phyloP scores from a whole-genome alignment of 2,113 vertebrate species.

The Coptodon rendalli region DNA sequence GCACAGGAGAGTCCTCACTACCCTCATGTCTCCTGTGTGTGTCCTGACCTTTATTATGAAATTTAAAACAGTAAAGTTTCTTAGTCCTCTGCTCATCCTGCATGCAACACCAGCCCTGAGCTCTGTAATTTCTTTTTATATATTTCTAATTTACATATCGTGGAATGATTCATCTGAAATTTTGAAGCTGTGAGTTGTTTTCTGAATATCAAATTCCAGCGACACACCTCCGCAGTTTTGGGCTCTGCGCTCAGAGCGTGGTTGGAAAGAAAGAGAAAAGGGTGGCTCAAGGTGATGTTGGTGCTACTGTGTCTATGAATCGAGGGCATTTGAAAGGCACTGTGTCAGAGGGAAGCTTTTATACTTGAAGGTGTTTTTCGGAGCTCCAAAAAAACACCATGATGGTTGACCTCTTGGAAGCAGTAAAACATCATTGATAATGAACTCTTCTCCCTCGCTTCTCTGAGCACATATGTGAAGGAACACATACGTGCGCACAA shows the following conservation, averaged over 20 bases:
- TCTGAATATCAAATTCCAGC: not conserved
- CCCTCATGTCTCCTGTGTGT: not conserved
- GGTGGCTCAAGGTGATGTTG: slow-evolving; percentile 6
- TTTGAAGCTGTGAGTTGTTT: not conserved
- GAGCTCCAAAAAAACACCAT: not conserved
- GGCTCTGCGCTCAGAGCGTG: not conserved
- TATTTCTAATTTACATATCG: not conserved
- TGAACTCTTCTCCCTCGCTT: not conserved
- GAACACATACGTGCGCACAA: not conserved
- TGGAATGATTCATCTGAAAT: not conserved
- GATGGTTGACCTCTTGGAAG: not conserved
- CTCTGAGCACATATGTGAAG: not conserved
- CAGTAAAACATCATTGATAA: not conserved
- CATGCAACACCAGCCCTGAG: not conserved
- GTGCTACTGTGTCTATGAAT: not conserved
- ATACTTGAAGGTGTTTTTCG: not conserved
- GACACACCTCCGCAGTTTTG: not conserved
- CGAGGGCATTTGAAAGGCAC: not conserved
- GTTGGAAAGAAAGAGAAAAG: not conserved
- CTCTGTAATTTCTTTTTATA: not conserved
- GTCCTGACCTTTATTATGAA: not conserved
- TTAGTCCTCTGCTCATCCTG: not conserved
- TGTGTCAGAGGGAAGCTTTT: not conserved
- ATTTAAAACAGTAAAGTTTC: not conserved
- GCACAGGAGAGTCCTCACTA: slow-evolving; percentile 14